phyloP scores from a whole-genome alignment of 1,140 invertebrate species.

The Saccostrea cuccullata region DNA sequence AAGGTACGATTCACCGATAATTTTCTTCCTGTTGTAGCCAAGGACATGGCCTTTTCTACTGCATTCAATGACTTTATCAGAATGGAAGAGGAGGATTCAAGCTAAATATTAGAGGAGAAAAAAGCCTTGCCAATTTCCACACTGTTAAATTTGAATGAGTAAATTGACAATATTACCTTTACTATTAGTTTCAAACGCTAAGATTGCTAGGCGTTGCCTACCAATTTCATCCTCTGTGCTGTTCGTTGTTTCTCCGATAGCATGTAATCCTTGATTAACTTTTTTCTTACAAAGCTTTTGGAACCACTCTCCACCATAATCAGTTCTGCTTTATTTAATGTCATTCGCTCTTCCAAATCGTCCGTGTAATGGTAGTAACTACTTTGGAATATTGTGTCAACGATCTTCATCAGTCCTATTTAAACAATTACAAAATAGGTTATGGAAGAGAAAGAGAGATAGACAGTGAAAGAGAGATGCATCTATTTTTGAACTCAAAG shows the following conservation, averaged over 20 bases:
- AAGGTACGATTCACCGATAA: background rate
- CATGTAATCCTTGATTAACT: background rate
- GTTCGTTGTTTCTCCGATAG: background rate
- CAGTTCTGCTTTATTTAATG: background rate
- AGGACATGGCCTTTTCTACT: background rate
- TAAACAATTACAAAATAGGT: background rate
- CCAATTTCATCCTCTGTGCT: background rate
- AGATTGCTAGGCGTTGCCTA: background rate
- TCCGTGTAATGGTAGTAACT: background rate
- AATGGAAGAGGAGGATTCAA: background rate
- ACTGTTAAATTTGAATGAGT: background rate
- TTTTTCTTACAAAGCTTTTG: background rate
- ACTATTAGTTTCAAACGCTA: no score
- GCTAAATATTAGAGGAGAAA: background rate
- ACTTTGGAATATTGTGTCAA: background rate
- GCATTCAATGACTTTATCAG: background rate
- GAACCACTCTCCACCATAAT: background rate
- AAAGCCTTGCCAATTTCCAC: background rate
- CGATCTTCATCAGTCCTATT: background rate
- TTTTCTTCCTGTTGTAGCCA: background rate
- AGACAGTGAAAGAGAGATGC: background rate
- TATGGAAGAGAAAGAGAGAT: background rate
- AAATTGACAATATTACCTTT: background rate
- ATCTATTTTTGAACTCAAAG: background rate
- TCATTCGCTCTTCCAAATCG: background rate